Evolutionary conservation across 2,113 vertebrate genomes (phyloP).

Genomic region (Chascanopsetta lugubris): DNA sequence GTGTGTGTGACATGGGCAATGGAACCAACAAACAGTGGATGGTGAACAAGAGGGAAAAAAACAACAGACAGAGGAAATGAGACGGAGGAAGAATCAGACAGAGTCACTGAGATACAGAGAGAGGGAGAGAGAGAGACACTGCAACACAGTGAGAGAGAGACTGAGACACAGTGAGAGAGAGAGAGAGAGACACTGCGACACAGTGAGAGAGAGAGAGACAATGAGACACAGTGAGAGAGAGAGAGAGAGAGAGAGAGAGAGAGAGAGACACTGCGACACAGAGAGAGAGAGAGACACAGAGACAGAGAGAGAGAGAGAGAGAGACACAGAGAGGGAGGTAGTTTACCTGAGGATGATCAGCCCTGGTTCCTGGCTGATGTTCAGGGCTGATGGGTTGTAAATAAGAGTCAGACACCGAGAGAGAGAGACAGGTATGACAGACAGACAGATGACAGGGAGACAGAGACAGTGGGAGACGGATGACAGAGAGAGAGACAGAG

Average conservation of each 20-base stretch:
- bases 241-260: not conserved
- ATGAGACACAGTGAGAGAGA: not conserved
- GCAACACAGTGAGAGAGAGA: conserved; percentile 19
- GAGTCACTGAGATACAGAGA: conserved; percentile 1
- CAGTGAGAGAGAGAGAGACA: not conserved
- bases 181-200: conserved; percentile 3
- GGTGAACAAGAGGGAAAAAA: conserved; percentile 17
- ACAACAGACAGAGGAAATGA: conserved; percentile 37
- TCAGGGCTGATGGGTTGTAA: too few species aligned
- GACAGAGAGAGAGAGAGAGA: too few species aligned
- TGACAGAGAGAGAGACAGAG: not conserved
- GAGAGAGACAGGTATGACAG: not conserved
- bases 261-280: too few species aligned
- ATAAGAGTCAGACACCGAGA: too few species aligned
- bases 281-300: too few species aligned
- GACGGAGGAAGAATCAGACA: conserved; percentile 28
- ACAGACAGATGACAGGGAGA: not conserved
- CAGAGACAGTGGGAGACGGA: not conserved
- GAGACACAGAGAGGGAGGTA: too few species aligned
- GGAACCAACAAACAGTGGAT: conserved; percentile 27
- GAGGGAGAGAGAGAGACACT: conserved; percentile 54
- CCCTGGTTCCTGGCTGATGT: too few species aligned
- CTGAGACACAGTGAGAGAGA: conserved; percentile 19
- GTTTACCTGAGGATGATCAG: too few species aligned
- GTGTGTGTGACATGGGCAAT: not conserved